Base-by-base conservation (phyloP, 2,797 vertebrate species). In the Pipistrellus nathusii region DNA sequence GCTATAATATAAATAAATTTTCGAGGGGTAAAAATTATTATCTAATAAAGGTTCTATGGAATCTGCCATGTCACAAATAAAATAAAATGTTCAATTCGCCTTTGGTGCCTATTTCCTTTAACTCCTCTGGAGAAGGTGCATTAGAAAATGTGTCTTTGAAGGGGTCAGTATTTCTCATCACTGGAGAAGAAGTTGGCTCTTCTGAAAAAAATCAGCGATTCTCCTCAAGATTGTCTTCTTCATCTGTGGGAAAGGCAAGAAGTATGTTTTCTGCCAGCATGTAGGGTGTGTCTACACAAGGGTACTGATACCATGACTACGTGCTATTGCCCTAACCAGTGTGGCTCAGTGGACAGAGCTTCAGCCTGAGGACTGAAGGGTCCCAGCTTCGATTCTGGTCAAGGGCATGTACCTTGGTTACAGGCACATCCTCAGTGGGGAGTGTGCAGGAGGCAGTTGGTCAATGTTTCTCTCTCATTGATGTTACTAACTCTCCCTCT, bases 101-200 rank as follows among this genome's bases (percentile, higher is more conserved):
- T 80, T 69, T 35, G 13, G 27, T 77, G 44, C 38, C 1, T 88
- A 46, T 80, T 73, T 78, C 32, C 12, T 92, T 92, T 41, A 41
- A 30, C 10, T 66, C 11, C 53, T 64, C 72, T 35, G 12, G 15
- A 30, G 12, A 5, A 10, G 13, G 1, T 32, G 25, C 38, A 59
- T 27, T 27, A 85, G 35, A 21, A 92, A 85, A 92, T 12, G 11
- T 82, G 27, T 77, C 25, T 88, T 88, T 69, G n/a, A 92, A 78
- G n/a, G 27, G 30, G 9, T 78, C 62, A 69, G 3, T 55, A 84
- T 38, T 84, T 85, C 55, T 75, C 66, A 73, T 30, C 62, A 80
- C 80, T 57, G 27, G 38, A 89, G 64, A 90, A 81, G 15, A 62
- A 88, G 12, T 51, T 80, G 41, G 5, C 35, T 66, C 1, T 92